Evolutionary conservation across 2,888 invertebrate species (phyloP), one percentile per base, ranked within the genome.

Genomic region (Pinctada fucata): DNA sequence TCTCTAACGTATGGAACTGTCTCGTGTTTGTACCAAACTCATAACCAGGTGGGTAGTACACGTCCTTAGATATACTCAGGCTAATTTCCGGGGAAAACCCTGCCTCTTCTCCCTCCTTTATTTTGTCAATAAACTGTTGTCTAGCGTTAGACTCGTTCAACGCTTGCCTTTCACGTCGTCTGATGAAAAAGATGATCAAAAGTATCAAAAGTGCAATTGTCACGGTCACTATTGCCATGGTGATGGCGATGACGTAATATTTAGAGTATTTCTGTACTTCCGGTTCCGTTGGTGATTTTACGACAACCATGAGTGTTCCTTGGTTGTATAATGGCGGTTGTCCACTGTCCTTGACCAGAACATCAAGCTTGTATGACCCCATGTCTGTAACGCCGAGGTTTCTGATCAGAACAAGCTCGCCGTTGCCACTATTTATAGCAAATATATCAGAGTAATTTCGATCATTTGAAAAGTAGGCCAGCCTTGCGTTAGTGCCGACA

Each of bases 181-280:
- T 73, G 5, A 80, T 58, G 2, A 80, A 66, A 50, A 51, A 80
- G 52, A 80, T 80, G 31, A 72, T 70, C n/a, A 80, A 70, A 5
- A 80, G 50, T 16, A 80, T 71, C 5, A 80, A 50, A 16, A 77
- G 31, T 31, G 80, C 76, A 63, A 80, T 58, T n/a, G 76, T 51
- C 52, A 80, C 16, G 2, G 80, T 80, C n/a, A 80, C 72, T 10
- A 65, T 69, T 1, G 71, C 66, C 51, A 80, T 77, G 31, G 63
- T 70, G 70, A 80, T 80, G n/a, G 80, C 80, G n/a, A 75, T 71
- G 45, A 77, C 70, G 49, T 76, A 67, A 65, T 80, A 77, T 67
- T 73, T 76, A 10, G 72, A 68, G 47, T 76, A 72, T 48, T 52
- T 64, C 52, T 16, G 50, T n/a, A 31, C 47, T 13, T 63, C 47